Conservation (phyloP, 2,888 invertebrate species). For the Philaethria dido region DNA sequence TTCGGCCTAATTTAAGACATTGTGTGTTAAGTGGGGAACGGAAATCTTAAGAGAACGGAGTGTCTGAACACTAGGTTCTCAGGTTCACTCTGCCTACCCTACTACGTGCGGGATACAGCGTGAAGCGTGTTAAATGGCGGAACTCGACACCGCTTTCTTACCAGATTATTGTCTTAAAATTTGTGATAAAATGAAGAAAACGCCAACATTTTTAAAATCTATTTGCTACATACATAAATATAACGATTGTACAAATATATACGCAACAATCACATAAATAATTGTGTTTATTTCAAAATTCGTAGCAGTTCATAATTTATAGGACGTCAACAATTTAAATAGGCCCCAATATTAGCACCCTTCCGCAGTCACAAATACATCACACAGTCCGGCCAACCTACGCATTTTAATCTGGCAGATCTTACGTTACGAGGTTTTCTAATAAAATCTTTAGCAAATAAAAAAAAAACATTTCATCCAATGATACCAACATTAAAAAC, state of each 20-base stretch:
- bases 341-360: slow-evolving; percentile 19
- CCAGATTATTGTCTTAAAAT: too few relatives aligned
- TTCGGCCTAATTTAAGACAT: too few relatives aligned
- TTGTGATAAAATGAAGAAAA: slow-evolving; percentile 13
- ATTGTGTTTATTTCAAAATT: neutral
- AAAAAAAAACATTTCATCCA: neutral
- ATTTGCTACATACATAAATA: neutral
- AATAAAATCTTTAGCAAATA: slow-evolving; percentile 13
- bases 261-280: neutral
- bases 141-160: too few relatives aligned
- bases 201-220: slow-evolving; percentile 17
- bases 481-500: slow-evolving; percentile 19
- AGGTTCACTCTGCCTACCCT: too few relatives aligned
- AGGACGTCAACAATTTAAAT: slow-evolving; percentile 4
- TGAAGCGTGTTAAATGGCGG: too few relatives aligned
- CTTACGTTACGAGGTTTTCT: slow-evolving; percentile 5
- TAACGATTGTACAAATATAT: slow-evolving; percentile 13
- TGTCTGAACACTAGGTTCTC: too few relatives aligned
- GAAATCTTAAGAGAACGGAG: too few relatives aligned
- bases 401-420: neutral
- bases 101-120: too few relatives aligned
- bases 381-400: slow-evolving; percentile 7
- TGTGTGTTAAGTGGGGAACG: too few relatives aligned
- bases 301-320: neutral
- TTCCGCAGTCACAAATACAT: slow-evolving; percentile 6